These are phyloP conservation scores for Drosophila gunungcola DNA, from an alignment of 1,140 invertebrate species.

Conservation along the genomic window DNA sequence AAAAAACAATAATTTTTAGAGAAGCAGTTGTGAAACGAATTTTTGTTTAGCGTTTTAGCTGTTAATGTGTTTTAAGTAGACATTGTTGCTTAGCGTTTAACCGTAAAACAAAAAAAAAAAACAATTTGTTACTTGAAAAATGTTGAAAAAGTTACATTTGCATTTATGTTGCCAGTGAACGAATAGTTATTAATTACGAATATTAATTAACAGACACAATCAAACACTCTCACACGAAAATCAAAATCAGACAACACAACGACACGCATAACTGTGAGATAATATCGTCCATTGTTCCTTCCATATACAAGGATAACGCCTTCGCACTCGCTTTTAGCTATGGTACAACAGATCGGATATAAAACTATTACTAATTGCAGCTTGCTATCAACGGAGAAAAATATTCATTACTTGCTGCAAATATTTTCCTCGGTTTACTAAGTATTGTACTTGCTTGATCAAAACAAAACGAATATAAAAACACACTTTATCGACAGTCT, in stretches of 20 bases:
- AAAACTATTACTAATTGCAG: conserved; percentile 27
- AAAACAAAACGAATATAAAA: conserved; percentile 16
- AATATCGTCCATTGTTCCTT: conserved; percentile 81
- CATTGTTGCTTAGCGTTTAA: conserved; percentile 55
- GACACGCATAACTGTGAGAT: conserved; percentile 60
- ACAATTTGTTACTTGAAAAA: conserved; percentile 54
- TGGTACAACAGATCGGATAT: conserved; percentile 29
- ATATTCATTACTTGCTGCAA: conserved; percentile 39
- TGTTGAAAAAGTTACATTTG: conserved; percentile 62
- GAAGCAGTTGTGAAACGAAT: conserved; percentile 50
- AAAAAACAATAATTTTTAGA: conserved; percentile 6
- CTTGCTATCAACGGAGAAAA: conserved; percentile 34
- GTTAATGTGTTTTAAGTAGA: conserved; percentile 70
- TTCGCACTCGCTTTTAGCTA: conserved; percentile 69
- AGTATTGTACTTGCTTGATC: conserved; percentile 33
- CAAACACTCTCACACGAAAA: conserved; percentile 24
- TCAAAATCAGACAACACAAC: conserved; percentile 44
- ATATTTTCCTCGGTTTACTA: conserved; percentile 36
- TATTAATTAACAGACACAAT: conserved; percentile 29
- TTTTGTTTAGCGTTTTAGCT: conserved; percentile 65
- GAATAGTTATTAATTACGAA: conserved; percentile 32
- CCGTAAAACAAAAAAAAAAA: neutral
- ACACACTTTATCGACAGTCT: conserved; percentile 19
- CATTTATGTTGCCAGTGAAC: conserved; percentile 72
- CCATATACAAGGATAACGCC: conserved; percentile 59